These are phyloP conservation scores for Ethmia dodecea DNA, from an alignment of 2,888 invertebrate species.

Conservation along the genomic window DNA sequence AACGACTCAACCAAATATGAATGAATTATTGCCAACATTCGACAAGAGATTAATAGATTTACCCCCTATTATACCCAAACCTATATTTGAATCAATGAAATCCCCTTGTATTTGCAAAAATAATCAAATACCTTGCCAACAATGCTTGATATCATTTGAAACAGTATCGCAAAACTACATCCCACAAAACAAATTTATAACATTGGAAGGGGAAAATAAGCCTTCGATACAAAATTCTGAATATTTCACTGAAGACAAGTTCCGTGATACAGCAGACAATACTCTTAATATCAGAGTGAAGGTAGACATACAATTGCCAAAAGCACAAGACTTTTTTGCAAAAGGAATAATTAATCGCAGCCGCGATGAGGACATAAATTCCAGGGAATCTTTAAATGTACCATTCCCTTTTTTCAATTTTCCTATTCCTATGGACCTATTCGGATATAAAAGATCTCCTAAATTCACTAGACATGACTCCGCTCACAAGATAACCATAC, in stretches of 20 bases:
- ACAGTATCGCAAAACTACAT: conserved; percentile 19
- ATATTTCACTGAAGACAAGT: conserved; percentile 9
- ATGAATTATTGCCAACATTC: conserved; percentile 26
- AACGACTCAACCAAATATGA: conserved; percentile 21
- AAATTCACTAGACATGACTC: conserved; percentile 34
- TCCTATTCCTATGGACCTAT: conserved; percentile 45
- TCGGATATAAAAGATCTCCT: conserved; percentile 34
- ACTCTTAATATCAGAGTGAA: conserved; percentile 54
- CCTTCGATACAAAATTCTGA: conserved; percentile 5
- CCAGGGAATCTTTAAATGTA: conserved; percentile 45
- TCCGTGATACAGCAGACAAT: conserved; percentile 30
- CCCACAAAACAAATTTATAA: conserved; percentile 18
- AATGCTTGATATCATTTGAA: conserved; percentile 38
- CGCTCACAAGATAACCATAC: conserved; percentile 49
- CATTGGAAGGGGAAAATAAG: conserved; percentile 22
- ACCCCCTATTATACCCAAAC: conserved; percentile 22
- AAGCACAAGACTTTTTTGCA: conserved; percentile 31
- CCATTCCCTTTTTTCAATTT: conserved; percentile 48
- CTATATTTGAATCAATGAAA: conserved; percentile 27
- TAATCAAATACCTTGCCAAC: conserved; percentile 45
- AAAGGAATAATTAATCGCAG: conserved; percentile 26
- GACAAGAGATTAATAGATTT: conserved; percentile 28
- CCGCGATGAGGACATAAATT: conserved; percentile 27
- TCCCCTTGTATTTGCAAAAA: conserved; percentile 49
- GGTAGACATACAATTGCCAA: conserved; percentile 58